Base-by-base conservation (phyloP, 2,797 vertebrate genomes). In the Danio tinwini region DNA sequence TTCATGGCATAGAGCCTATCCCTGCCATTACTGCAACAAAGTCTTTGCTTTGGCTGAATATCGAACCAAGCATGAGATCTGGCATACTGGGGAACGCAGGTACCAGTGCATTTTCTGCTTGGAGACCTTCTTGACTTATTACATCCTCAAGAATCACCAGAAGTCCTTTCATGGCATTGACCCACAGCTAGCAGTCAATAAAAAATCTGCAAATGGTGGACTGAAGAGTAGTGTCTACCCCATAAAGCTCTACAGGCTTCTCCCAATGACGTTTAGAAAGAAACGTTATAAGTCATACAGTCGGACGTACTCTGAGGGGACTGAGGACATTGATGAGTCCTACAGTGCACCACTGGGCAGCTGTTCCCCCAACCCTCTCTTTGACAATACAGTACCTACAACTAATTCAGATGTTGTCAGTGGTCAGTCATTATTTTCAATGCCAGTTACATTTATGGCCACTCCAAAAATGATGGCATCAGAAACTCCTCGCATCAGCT, bases 71-170 rank as follows among this genome's bases (percentile, higher is more conserved):
- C 98, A 99, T 10, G 98, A 99, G 90, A 96, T 99, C 81, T 99
- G 98, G 98, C 98, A 99, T 87, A 99, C 98, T 0, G 98, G 98
- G 13, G 98, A 99, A 82, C 94, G 98, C 12, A 94, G 98, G 0
- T 99, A 99, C 83, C 98, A 99, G 88, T 99, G 98, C 87, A 99
- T 99, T 85, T 99, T 99, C 90, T 99, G 98, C 85, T 91, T 99
- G 37, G 97, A 99, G 89, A 98, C 98, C 12, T 99, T 99, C 88
- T 97, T 99, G 96, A 99, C 98, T 21, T 99, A 99, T 81, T 99
- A 99, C 79, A 97, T 99, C 84, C 93, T 99, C 62, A 99, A 98
- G 90, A 99, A 98, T 88, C 98, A 99, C 84, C 98, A 99, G 89
- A 99, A 98, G 88, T 95, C 97, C 82, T 98, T 96, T 90, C 98